Evolutionary conservation across 64 coral and sea anemone genomes (phyloP).

Genomic region (Montipora efflorescens): DNA sequence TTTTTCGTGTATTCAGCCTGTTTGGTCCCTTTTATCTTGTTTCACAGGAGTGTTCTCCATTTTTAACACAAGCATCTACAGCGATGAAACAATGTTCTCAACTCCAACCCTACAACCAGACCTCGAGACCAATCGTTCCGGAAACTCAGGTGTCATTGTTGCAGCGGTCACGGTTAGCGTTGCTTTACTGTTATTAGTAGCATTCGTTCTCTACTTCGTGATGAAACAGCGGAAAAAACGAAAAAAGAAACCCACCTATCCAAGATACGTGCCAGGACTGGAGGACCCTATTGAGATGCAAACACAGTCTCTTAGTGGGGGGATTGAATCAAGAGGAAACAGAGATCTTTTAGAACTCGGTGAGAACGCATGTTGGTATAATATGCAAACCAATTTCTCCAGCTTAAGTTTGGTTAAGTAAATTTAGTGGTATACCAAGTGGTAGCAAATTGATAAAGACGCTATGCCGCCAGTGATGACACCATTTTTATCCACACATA

Average conservation of each 20-base stretch:
- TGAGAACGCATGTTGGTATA: neutral
- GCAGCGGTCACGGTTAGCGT: constrained; percentile 1
- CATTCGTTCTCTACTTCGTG: neutral
- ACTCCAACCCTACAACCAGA: neutral
- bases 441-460: too few relatives aligned
- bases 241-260: neutral
- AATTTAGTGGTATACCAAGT: too few relatives aligned
- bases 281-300: constrained; percentile 45
- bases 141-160: neutral
- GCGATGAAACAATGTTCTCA: neutral
- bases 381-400: too few relatives aligned
- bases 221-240: neutral
- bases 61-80: constrained; percentile 31
- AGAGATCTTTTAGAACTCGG: constrained; percentile 26
- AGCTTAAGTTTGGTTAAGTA: too few relatives aligned
- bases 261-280: constrained; percentile 21
- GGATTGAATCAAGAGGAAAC: constrained; percentile 24
- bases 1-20: neutral
- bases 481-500: too few relatives aligned
- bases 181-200: neutral
- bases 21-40: neutral
- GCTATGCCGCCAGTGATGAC: too few relatives aligned
- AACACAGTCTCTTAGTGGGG: constrained; percentile 12
- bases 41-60: neutral
- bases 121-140: neutral